Conservation (phyloP, 2,888 invertebrate species). For the Mantis religiosa region DNA sequence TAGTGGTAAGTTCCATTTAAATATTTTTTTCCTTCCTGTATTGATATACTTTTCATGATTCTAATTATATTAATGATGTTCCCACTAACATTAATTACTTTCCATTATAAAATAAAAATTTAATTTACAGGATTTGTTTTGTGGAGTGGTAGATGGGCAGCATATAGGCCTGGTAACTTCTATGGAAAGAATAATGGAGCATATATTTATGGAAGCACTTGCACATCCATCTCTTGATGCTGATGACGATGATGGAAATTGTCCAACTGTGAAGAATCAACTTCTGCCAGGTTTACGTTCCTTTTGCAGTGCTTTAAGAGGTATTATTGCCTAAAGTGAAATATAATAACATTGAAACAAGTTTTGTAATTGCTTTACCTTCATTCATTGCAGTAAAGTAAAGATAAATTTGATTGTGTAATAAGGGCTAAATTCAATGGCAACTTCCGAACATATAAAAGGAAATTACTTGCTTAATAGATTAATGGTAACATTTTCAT, state of each 20-base stretch:
- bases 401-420: no score
- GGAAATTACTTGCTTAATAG: no score
- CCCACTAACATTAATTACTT: neutral
- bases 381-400: no score
- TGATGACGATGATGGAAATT: slow-evolving; percentile 73
- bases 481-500: no score
- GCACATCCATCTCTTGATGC: slow-evolving; percentile 71
- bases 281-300: slow-evolving; percentile 77
- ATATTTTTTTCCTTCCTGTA: no score
- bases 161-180: slow-evolving; percentile 79
- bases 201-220: slow-evolving; percentile 85
- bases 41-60: neutral
- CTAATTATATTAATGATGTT: neutral
- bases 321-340: no score
- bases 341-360: no score
- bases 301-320: slow-evolving; percentile 86
- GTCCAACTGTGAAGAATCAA: slow-evolving; percentile 78
- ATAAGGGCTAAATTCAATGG: no score
- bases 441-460: no score
- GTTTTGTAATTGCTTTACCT: no score
- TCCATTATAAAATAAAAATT: neutral
- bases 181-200: slow-evolving; percentile 81
- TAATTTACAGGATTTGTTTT: slow-evolving; percentile 45
- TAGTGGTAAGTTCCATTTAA: no score
- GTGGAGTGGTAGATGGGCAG: slow-evolving; percentile 74